Conservation (phyloP, 2,888 invertebrate species). For the Habrosyne pyritoides region DNA sequence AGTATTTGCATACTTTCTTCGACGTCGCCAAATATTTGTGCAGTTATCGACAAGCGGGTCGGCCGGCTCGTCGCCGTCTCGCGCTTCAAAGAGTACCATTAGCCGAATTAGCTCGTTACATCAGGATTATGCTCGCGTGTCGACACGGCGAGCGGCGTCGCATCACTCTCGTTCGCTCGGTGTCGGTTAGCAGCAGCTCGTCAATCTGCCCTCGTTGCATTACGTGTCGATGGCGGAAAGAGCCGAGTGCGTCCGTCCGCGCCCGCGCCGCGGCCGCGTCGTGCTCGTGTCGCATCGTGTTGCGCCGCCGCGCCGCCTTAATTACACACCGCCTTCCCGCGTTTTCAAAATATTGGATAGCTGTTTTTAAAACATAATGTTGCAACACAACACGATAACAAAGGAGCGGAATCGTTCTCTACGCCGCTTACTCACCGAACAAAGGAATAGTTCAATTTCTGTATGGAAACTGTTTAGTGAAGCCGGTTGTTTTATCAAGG, state of each 20-base stretch:
- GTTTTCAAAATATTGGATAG: constrained; percentile 1
- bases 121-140: background rate
- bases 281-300: background rate
- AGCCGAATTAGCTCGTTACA: background rate
- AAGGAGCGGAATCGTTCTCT: background rate
- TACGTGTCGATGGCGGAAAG: background rate
- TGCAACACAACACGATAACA: constrained; percentile 1
- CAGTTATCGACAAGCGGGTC: background rate
- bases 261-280: background rate
- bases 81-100: background rate
- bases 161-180: background rate
- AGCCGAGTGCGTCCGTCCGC: too few species aligned
- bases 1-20: constrained; percentile 1
- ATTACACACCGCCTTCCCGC: background rate
- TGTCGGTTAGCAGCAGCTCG: background rate
- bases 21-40: background rate
- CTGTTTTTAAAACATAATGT: constrained; percentile 1
- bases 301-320: background rate
- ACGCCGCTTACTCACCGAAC: background rate
- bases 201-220: background rate
- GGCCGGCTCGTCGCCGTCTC: background rate
- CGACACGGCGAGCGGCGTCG: background rate
- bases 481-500: background rate
- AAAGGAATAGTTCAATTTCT: background rate
- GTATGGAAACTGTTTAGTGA: background rate